Conservation (phyloP, 2,797 vertebrate species). For the Amblyopsis hoosieri region DNA sequence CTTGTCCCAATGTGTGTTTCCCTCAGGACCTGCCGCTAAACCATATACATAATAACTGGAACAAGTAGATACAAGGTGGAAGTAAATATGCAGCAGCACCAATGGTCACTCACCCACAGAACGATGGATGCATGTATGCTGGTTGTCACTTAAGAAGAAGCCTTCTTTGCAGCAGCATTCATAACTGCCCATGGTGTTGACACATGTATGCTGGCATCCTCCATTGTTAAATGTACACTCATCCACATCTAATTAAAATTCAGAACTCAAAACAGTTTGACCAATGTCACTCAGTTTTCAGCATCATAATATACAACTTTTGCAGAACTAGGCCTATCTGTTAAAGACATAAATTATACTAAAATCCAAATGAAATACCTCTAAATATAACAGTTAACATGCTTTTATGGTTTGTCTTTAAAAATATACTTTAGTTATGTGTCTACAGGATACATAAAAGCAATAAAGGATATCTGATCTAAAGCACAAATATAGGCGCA, state of each 20-base stretch:
- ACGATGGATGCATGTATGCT: conserved; percentile 98
- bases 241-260: conserved; percentile 83
- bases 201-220: conserved; percentile 93
- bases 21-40: conserved; percentile 41
- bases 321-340: conserved; percentile 18
- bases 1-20: conserved; percentile 81
- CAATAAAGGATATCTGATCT: too few relatives aligned
- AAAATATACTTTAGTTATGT: too few relatives aligned
- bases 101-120: conserved; percentile 85
- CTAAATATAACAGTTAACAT: too few relatives aligned
- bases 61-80: not conserved
- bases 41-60: not conserved
- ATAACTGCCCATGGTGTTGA: conserved; percentile 95
- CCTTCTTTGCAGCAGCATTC: conserved; percentile 93
- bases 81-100: conserved; percentile 1
- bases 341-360: too few relatives aligned
- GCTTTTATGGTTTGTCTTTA: too few relatives aligned
- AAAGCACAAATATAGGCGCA: too few relatives aligned
- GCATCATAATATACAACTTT: conserved; percentile 1
- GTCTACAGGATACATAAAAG: too few relatives aligned
- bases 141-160: conserved; percentile 97
- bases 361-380: too few relatives aligned
- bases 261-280: not conserved
- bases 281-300: too few relatives aligned
- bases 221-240: conserved; percentile 96